These are phyloP conservation scores for Cremastinae sp. DNA, from an alignment of 2,888 invertebrate species.

Conservation along the genomic window DNA sequence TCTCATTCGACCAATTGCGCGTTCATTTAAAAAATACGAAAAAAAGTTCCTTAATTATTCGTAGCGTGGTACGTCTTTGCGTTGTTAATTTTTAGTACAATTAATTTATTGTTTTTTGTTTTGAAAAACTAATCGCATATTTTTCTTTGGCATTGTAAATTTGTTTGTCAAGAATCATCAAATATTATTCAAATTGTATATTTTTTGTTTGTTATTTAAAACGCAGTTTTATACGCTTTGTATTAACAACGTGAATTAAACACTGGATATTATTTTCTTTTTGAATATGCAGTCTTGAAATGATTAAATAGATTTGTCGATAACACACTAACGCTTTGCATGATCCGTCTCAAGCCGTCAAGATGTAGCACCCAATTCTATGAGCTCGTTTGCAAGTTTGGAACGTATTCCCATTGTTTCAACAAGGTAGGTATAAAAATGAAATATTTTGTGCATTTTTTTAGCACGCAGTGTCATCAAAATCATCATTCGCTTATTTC, in stretches of 20 bases:
- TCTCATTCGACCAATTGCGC: background rate
- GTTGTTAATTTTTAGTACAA: constrained; percentile 18
- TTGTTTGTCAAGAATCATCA: background rate
- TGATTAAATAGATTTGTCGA: constrained; percentile 60
- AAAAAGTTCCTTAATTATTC: background rate
- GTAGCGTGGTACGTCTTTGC: constrained; percentile 45
- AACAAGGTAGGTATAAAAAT: constrained; percentile 71
- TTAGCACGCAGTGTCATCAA: background rate
- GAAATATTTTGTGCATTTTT: constrained; percentile 56
- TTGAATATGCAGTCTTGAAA: constrained; percentile 2
- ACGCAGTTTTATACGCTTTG: constrained; percentile 16
- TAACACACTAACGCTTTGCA: constrained; percentile 77
- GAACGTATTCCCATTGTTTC: constrained; percentile 70
- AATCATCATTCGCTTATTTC: constrained; percentile 43
- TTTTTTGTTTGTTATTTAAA: background rate
- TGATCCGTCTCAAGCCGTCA: constrained; percentile 75
- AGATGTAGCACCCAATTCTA: constrained; percentile 76
- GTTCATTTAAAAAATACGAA: background rate
- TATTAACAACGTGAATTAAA: constrained; percentile 23
- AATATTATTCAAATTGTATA: background rate
- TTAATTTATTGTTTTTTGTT: constrained; percentile 7
- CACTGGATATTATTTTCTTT: constrained; percentile 7
- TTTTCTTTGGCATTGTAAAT: background rate
- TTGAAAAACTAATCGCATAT: background rate
- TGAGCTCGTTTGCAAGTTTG: constrained; percentile 77